Evolutionary conservation across 1,140 invertebrate genomes (phyloP).

Genomic region (Cherax quadricarinatus): DNA sequence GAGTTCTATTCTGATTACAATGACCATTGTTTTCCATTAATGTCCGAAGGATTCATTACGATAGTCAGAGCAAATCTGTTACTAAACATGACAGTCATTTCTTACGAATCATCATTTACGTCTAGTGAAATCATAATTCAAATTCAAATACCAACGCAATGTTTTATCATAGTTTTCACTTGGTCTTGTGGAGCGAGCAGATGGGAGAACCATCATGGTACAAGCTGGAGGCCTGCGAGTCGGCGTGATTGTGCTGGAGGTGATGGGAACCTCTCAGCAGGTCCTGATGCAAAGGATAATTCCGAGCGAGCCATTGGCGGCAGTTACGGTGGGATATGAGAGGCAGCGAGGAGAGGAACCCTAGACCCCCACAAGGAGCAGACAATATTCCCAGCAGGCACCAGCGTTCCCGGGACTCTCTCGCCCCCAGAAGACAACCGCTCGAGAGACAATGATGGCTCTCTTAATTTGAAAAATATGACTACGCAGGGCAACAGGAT

Average conservation of each 20-base stretch:
- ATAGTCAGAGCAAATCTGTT: too few relatives aligned
- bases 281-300: constrained; percentile 47
- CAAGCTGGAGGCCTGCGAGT: not conserved
- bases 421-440: constrained; percentile 14
- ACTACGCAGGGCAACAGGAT: constrained; percentile 6
- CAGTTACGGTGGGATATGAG: constrained; percentile 14
- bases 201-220: not conserved
- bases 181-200: not conserved
- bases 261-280: not conserved
- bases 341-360: not conserved
- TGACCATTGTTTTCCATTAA: not conserved
- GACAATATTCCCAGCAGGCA: constrained; percentile 49
- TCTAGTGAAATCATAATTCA: not conserved
- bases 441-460: constrained; percentile 46
- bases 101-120: not conserved
- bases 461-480: constrained; percentile 59
- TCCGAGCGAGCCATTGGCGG: not conserved
- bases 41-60: too few relatives aligned
- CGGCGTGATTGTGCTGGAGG: not conserved
- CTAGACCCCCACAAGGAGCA: not conserved
- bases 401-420: not conserved
- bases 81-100: not conserved
- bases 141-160: not conserved
- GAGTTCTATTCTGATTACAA: not conserved
- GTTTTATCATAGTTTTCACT: not conserved